Percentiles rank a stretch among this genome's conserved stretches.
Conservation (phyloP, 2,888 invertebrate genomes). For the Phortica magna region DNA sequence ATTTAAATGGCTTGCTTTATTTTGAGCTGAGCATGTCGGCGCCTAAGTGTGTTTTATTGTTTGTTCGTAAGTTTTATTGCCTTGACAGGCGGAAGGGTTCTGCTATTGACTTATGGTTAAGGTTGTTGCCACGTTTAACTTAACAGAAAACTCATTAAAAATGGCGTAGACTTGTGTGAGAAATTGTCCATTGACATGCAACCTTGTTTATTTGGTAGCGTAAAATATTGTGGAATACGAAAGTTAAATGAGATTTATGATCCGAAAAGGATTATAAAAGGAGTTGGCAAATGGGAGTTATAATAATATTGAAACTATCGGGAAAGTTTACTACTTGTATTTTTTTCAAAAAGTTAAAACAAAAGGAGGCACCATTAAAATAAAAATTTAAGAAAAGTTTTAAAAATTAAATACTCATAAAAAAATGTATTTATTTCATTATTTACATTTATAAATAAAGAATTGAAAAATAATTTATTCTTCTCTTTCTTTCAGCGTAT, state of each 20-base stretch:
- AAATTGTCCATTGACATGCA: conserved; percentile 53
- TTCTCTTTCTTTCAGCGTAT: too few species aligned
- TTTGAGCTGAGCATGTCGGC: conserved; percentile 31
- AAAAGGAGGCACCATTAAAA: too few species aligned
- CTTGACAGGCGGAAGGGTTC: conserved; percentile 64
- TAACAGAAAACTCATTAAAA: conserved; percentile 12
- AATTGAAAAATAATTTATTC: too few species aligned
- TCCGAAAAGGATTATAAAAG: not conserved
- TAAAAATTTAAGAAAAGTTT: too few species aligned
- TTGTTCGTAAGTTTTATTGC: conserved; percentile 35
- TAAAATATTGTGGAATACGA: not conserved
- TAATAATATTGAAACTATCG: not conserved
- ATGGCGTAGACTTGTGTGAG: conserved; percentile 2
- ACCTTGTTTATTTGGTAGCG: conserved; percentile 21
- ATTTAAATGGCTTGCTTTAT: conserved; percentile 58
- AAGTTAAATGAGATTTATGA: conserved; percentile 1
- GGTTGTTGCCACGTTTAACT: not conserved
- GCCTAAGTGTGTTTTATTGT: not conserved
- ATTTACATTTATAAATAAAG: too few species aligned
- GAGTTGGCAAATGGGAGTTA: not conserved
- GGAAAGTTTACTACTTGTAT: not conserved
- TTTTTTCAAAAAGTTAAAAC: not conserved
- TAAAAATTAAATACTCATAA: too few species aligned
- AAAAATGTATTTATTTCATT: too few species aligned
- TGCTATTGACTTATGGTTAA: conserved; percentile 58